These are phyloP conservation scores for Lutraria rhynchaena DNA, from an alignment of 1,140 invertebrate species.

Conservation along the genomic window DNA sequence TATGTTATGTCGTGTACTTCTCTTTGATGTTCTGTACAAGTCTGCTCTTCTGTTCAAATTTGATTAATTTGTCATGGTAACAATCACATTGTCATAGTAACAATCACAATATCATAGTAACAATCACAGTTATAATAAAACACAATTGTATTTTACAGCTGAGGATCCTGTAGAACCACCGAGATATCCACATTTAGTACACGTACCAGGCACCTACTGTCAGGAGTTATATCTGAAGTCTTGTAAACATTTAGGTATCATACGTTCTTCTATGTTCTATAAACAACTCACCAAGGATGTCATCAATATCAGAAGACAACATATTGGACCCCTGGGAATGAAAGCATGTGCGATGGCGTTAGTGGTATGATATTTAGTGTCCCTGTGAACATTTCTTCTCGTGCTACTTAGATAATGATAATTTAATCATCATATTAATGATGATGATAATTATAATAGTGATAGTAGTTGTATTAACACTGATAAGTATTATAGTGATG, in stretches of 20 bases:
- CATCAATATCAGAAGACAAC: conserved; percentile 26
- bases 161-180: conserved; percentile 50
- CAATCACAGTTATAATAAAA: too few species aligned
- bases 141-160: neutral
- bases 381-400: neutral
- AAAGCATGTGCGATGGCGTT: conserved; percentile 48
- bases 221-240: conserved; percentile 53
- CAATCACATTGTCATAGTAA: too few species aligned
- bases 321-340: conserved; percentile 37
- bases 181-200: conserved; percentile 43
- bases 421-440: too few species aligned
- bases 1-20: too few species aligned
- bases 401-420: too few species aligned
- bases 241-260: conserved; percentile 10
- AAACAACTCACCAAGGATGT: neutral
- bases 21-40: too few species aligned
- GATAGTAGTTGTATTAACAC: too few species aligned
- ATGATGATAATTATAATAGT: too few species aligned
- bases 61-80: too few species aligned
- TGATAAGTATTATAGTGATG: too few species aligned
- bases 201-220: conserved; percentile 41
- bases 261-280: conserved; percentile 38
- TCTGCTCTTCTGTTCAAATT: too few species aligned
- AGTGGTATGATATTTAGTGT: conserved; percentile 5
- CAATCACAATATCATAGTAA: neutral